Conservation (phyloP, 2,888 invertebrate genomes). For the Drosophila putrida region DNA sequence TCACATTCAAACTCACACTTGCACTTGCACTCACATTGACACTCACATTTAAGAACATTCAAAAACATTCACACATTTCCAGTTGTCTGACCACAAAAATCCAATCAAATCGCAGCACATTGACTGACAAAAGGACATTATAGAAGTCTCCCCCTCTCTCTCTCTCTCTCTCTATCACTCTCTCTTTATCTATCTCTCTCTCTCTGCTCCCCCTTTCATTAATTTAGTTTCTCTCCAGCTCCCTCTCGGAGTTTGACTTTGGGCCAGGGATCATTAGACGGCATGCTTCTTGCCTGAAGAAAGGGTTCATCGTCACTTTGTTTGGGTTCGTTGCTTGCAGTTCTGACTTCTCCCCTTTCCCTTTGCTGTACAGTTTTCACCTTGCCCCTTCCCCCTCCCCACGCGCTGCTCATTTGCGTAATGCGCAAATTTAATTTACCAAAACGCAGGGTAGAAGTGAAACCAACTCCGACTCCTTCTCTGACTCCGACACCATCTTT, state of each 20-base stretch:
- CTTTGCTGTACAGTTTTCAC: not conserved
- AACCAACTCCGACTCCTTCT: conserved; percentile 2
- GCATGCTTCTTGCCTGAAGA: conserved; percentile 17
- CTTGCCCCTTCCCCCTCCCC: no score
- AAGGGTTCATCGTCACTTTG: conserved; percentile 34
- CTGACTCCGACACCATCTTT: not conserved
- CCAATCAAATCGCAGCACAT: conserved; percentile 58
- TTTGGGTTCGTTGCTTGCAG: conserved; percentile 35
- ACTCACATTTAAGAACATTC: conserved; percentile 28
- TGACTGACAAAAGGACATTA: conserved; percentile 37
- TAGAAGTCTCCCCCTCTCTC: not conserved
- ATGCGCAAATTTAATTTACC: conserved; percentile 82
- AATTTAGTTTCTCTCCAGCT: not conserved
- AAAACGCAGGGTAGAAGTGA: conserved; percentile 63
- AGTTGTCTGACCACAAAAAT: conserved; percentile 62
- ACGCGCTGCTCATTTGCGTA: conserved; percentile 79
- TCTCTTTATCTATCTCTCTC: not conserved
- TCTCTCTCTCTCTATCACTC: not conserved
- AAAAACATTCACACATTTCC: conserved; percentile 37
- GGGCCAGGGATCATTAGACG: conserved; percentile 79
- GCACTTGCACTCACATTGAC: conserved; percentile 15
- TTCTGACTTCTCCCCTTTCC: not conserved
- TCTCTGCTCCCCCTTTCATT: not conserved
- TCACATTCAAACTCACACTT: conserved; percentile 14
- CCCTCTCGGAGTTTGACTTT: conserved; percentile 41